Evolutionary conservation across 2,888 invertebrate species (phyloP).

Genomic region (Mamestra brassicae): DNA sequence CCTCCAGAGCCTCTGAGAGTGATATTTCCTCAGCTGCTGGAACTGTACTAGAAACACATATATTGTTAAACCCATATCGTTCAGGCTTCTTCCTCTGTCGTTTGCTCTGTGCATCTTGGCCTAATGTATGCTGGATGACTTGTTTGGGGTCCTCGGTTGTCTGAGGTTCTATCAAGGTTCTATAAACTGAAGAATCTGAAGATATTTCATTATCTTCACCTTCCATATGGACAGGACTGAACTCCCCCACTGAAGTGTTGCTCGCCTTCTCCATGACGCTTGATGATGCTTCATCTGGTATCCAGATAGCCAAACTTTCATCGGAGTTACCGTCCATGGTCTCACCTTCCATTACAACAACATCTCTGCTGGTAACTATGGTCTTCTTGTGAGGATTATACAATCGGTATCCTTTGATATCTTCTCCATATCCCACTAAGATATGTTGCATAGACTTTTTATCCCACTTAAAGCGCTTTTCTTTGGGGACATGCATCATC

Average conservation of each 20-base stretch:
- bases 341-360: background rate
- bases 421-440: background rate
- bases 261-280: background rate
- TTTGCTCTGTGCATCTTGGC: no score
- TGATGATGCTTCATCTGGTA: background rate
- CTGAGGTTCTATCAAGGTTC: no score
- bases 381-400: background rate
- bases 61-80: fast-evolving
- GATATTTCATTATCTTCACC: no score
- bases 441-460: background rate
- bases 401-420: background rate
- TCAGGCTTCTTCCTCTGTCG: no score
- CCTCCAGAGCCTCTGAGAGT: background rate
- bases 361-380: background rate
- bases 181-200: no score
- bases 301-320: no score
- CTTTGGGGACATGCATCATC: background rate
- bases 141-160: no score
- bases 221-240: no score
- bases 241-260: no score
- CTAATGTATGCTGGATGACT: no score
- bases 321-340: background rate
- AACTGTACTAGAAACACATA: no score
- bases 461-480: background rate
- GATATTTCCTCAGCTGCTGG: background rate